Conservation (phyloP, 2,797 vertebrate genomes). For the Ctenopoma multispine region DNA sequence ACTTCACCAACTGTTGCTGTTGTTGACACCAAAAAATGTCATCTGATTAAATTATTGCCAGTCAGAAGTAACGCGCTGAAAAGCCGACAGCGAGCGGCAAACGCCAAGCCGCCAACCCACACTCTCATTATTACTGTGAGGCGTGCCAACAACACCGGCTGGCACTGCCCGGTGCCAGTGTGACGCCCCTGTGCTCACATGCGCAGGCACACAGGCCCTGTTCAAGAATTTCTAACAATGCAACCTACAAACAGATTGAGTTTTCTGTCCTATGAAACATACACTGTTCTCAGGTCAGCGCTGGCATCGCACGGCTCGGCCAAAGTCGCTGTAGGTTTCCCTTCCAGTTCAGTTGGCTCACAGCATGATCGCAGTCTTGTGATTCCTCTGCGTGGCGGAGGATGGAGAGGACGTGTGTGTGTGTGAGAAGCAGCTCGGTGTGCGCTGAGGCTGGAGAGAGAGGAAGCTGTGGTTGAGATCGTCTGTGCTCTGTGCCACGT, state of each 20-base stretch:
- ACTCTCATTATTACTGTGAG: slow-evolving; percentile 48
- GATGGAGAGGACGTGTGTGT: slow-evolving; percentile 41
- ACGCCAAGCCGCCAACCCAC: slow-evolving; percentile 57
- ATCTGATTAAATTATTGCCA: slow-evolving; percentile 45
- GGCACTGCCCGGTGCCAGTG: slow-evolving; percentile 46
- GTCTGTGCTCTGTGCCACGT: slow-evolving; percentile 18
- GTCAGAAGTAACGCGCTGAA: slow-evolving; percentile 33
- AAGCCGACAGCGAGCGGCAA: neutral
- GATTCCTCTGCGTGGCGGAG: slow-evolving; percentile 28
- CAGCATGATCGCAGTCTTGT: slow-evolving; percentile 22
- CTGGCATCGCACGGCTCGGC: slow-evolving; percentile 14
- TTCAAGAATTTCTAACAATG: slow-evolving; percentile 46
- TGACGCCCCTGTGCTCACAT: slow-evolving; percentile 20
- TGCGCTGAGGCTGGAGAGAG: slow-evolving; percentile 13
- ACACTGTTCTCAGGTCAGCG: slow-evolving; percentile 51
- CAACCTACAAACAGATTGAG: slow-evolving; percentile 48
- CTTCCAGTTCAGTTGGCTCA: slow-evolving; percentile 51
- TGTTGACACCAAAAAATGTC: slow-evolving; percentile 19
- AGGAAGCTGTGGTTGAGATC: slow-evolving; percentile 30
- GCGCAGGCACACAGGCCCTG: slow-evolving; percentile 31
- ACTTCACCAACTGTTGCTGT: slow-evolving; percentile 1
- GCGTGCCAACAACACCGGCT: slow-evolving; percentile 72
- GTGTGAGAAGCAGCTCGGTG: slow-evolving; percentile 18
- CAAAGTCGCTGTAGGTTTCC: slow-evolving; percentile 36
- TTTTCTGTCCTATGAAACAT: slow-evolving; percentile 27